A percentile compares a stretch with the other conserved stretches of the same genome.
Conservation (phyloP, 2,797 vertebrate genomes). For the Pagetopsis macropterus region DNA sequence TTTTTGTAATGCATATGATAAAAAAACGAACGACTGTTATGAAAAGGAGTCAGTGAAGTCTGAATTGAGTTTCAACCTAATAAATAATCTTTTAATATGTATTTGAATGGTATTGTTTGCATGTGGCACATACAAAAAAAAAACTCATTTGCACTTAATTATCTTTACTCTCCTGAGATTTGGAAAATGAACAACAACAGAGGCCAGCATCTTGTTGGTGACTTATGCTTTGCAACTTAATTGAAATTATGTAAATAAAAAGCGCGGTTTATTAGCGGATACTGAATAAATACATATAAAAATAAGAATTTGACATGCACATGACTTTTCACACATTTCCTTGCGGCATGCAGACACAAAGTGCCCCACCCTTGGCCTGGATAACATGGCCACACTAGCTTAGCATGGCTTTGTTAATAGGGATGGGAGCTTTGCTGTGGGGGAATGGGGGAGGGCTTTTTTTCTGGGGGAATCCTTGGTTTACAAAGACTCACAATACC, state of each 20-base stretch:
- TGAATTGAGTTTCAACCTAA: background rate
- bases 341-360: conserved; percentile 11
- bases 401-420: conserved; percentile 60
- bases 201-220: background rate
- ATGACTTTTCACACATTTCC: conserved; percentile 1
- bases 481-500: conserved; percentile 56
- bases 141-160: conserved; percentile 35
- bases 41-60: background rate
- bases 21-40: background rate
- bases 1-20: background rate
- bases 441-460: conserved; percentile 37
- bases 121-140: background rate
- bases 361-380: conserved; percentile 61
- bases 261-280: conserved; percentile 20
- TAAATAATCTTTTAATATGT: conserved; percentile 31
- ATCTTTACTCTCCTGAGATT: conserved; percentile 21
- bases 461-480: conserved; percentile 61
- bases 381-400: conserved; percentile 58
- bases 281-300: conserved; percentile 4
- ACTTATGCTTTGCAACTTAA: conserved; percentile 11
- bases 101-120: conserved; percentile 25
- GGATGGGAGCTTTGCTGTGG: conserved; percentile 64
- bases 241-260: conserved; percentile 29
- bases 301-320: conserved; percentile 12
- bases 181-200: conserved; percentile 21